phyloP scores from a whole-genome alignment of 2,797 vertebrate genomes.

The Micrastur ruficollis region DNA sequence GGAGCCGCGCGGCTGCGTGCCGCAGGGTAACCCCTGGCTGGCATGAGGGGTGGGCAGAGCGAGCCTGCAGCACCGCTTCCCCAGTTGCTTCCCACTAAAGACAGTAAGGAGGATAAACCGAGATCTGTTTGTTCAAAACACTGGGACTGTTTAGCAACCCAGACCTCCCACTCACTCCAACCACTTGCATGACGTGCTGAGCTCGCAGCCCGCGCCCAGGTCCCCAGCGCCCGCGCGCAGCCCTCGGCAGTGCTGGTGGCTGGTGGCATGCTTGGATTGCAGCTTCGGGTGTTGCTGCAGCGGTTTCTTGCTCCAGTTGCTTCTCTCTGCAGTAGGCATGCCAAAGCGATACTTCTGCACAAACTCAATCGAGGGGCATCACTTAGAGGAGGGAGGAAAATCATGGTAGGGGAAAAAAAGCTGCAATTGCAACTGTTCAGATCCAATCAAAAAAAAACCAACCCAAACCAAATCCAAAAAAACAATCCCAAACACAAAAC shows the following conservation, averaged over 20 bases:
- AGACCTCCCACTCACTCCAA: neutral
- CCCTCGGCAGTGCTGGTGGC: neutral
- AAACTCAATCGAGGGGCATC: neutral
- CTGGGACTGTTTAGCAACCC: neutral
- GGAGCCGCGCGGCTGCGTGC: accelerated
- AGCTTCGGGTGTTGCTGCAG: neutral
- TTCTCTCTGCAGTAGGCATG: neutral
- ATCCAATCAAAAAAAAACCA: neutral
- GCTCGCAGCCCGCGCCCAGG: neutral
- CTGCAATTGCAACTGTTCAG: neutral
- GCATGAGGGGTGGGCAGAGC: neutral
- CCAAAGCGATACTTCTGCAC: neutral
- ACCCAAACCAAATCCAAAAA: neutral
- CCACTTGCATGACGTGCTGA: neutral
- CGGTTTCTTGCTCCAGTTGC: neutral
- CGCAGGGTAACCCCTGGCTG: neutral
- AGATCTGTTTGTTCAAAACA: neutral
- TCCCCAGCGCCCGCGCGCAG: neutral
- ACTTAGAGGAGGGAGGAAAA: neutral
- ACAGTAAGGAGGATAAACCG: neutral
- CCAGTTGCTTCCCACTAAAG: neutral
- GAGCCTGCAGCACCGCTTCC: neutral
- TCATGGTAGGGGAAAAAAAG: neutral
- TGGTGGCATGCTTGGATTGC: neutral
- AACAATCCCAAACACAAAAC: neutral